These are phyloP conservation scores for Uromys caudimaculatus DNA, from an alignment of 2,797 vertebrate genomes.

Conservation along the genomic window DNA sequence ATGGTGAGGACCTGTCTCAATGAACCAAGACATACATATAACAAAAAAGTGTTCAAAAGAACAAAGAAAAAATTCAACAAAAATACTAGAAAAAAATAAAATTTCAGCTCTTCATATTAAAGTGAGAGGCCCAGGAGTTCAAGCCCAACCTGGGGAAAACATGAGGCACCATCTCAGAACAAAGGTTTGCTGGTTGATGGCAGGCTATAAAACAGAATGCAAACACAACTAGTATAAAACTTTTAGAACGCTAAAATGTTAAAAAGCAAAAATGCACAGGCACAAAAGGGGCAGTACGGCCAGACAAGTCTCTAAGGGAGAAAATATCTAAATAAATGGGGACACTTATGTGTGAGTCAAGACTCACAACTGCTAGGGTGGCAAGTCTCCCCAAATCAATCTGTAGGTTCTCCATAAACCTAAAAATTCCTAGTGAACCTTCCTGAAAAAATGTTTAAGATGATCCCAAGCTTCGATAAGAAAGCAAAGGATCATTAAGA, in stretches of 20 bases:
- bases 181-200: background rate
- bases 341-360: background rate
- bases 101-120: background rate
- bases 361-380: background rate
- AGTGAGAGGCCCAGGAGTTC: background rate
- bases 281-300: background rate
- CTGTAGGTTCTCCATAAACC: background rate
- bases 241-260: slow-evolving; percentile 1
- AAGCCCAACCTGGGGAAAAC: background rate
- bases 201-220: background rate
- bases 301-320: background rate
- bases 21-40: background rate
- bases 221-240: slow-evolving; percentile 44
- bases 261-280: background rate
- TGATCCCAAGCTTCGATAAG: background rate
- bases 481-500: background rate
- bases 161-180: background rate
- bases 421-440: background rate
- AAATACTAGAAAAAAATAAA: background rate
- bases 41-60: background rate
- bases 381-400: background rate
- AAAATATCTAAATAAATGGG: slow-evolving; percentile 30
- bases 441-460: background rate
- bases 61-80: background rate
- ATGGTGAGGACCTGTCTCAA: background rate